Evolutionary conservation across 2,888 invertebrate genomes (phyloP).

Genomic region (Norana najaformis): DNA sequence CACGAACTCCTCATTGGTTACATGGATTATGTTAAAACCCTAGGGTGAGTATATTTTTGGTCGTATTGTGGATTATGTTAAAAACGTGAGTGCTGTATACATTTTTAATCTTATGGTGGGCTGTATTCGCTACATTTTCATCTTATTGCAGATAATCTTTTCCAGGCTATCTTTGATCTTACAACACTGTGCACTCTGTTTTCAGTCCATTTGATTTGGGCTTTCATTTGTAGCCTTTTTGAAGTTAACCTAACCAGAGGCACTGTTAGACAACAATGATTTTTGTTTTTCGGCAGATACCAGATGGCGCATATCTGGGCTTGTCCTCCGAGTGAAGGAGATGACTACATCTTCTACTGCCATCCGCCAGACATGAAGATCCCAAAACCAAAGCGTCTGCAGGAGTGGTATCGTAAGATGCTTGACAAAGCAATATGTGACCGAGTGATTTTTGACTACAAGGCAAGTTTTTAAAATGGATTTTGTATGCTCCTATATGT

Average conservation of each 20-base stretch:
- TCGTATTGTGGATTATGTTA: not conserved
- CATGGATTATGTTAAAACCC: constrained; percentile 94
- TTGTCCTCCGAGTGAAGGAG: constrained; percentile 98
- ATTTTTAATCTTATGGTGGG: not conserved
- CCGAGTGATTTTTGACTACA: constrained; percentile 96
- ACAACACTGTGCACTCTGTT: not conserved
- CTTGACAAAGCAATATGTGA: constrained; percentile 95
- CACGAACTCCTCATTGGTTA: constrained; percentile 98
- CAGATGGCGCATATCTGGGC: constrained; percentile 99
- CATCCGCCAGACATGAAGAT: constrained; percentile 99
- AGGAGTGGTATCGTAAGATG: constrained; percentile 99
- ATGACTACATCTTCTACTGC: constrained; percentile 99
- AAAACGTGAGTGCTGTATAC: not conserved
- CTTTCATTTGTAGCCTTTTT: not conserved
- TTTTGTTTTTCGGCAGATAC: constrained; percentile 67
- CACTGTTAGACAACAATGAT: not conserved
- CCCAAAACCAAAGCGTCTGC: constrained; percentile 97
- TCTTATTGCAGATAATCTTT: not conserved
- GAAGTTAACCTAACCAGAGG: not conserved
- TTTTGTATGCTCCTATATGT: not conserved
- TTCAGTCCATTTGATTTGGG: not conserved
- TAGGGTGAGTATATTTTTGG: constrained; percentile 70
- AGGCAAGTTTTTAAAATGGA: constrained; percentile 67
- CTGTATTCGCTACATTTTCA: not conserved
- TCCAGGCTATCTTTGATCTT: not conserved